These are phyloP conservation scores for Nothoprocta pentlandii DNA, from an alignment of 2,113 vertebrate species.

Conservation along the genomic window DNA sequence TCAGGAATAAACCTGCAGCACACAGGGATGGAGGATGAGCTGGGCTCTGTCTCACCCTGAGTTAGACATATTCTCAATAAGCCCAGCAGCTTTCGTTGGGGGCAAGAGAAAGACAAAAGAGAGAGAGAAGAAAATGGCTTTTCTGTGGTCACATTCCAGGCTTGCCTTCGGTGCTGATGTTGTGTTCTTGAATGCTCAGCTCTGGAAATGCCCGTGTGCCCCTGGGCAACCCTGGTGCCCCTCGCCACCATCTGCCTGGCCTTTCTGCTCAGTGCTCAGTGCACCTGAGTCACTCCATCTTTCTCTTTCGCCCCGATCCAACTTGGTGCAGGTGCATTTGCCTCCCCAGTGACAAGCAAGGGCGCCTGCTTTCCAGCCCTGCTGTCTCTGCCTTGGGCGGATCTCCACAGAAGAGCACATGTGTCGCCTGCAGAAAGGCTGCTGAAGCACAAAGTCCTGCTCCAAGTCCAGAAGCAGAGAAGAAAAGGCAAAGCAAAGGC, in stretches of 20 bases:
- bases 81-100: background rate
- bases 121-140: background rate
- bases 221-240: background rate
- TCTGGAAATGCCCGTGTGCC: background rate
- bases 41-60: background rate
- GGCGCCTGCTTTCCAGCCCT: fast-evolving
- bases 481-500: background rate
- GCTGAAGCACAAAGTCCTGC: background rate
- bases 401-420: background rate
- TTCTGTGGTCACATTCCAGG: background rate
- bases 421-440: background rate
- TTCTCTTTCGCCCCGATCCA: background rate
- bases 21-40: fast-evolving
- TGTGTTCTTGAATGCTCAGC: fast-evolving
- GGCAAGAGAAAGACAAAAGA: no score
- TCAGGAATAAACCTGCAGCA: background rate
- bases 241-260: background rate
- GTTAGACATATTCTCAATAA: background rate
- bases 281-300: slow-evolving; percentile 2
- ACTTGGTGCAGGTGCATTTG: background rate
- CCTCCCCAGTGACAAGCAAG: background rate
- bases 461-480: background rate
- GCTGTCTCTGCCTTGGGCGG: background rate
- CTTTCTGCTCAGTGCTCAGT: background rate
- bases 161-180: background rate